Percentiles rank a stretch among this genome's conserved stretches.
Conservation (phyloP, 2,888 invertebrate genomes). For the Pristionchus maxplancki region DNA sequence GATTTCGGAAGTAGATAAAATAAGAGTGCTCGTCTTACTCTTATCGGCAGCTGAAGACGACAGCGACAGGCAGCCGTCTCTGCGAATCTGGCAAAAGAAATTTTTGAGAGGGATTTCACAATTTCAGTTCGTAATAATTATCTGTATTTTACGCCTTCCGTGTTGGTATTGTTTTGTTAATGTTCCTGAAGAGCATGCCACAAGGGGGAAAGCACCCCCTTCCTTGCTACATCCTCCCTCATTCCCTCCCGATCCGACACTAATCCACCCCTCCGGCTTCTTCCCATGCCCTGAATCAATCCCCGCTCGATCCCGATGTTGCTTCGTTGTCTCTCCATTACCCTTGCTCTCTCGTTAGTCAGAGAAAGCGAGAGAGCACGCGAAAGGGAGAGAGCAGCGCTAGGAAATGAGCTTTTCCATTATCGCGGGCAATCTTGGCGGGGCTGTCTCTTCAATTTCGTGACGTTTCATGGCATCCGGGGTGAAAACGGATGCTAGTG, state of each 20-base stretch:
- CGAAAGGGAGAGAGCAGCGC: background rate
- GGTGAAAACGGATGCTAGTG: background rate
- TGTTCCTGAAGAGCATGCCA: no score
- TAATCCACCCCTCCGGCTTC: background rate
- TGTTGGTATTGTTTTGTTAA: no score
- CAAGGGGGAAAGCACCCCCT: background rate
- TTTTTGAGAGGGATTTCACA: no score
- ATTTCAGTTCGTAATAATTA: background rate
- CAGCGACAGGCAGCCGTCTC: constrained; percentile 44
- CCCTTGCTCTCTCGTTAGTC: background rate
- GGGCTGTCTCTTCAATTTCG: background rate
- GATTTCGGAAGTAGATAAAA: no score
- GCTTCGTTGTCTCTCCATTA: background rate
- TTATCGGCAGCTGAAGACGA: background rate
- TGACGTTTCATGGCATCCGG: background rate
- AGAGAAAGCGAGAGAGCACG: background rate
- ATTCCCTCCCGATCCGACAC: background rate
- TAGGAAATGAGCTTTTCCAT: background rate
- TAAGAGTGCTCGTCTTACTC: background rate
- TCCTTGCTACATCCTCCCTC: background rate
- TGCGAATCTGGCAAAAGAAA: constrained; percentile 31
- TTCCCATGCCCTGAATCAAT: background rate
- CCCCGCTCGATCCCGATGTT: background rate
- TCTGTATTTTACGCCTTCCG: background rate
- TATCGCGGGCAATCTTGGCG: background rate